Conservation (phyloP, 2,797 vertebrate species). For the Pseudopleuronectes americanus region DNA sequence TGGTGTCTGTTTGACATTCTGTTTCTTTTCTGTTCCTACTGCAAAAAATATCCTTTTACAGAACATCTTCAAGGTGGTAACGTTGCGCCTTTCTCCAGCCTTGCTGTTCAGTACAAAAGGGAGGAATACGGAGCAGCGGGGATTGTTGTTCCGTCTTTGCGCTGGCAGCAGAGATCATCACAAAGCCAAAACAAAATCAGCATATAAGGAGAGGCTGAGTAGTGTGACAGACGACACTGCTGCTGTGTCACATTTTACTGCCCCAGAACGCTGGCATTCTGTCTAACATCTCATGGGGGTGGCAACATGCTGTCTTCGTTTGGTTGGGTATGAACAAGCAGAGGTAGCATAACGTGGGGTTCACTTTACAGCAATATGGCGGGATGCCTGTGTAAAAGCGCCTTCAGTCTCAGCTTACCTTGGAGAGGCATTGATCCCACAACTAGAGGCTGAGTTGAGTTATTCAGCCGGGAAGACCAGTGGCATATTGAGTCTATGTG, state of each 20-base stretch:
- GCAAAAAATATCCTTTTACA: conserved; percentile 38
- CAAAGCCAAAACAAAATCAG: no score
- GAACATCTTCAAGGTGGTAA: neutral
- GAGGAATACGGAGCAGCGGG: no score
- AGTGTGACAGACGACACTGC: neutral
- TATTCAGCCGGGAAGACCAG: conserved; percentile 53
- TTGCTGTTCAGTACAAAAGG: neutral
- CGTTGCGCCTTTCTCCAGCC: neutral
- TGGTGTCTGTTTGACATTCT: conserved; percentile 23
- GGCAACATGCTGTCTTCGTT: neutral
- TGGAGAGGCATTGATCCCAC: neutral
- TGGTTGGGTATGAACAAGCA: neutral
- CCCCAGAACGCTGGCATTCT: neutral
- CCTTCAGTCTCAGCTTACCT: conserved; percentile 32
- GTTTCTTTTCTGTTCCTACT: conserved; percentile 26
- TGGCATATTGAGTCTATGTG: conserved; percentile 53
- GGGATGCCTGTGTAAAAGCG: neutral
- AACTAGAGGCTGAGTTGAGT: conserved; percentile 51
- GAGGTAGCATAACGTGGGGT: neutral
- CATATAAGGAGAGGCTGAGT: no score
- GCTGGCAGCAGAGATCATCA: no score
- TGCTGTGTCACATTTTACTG: neutral
- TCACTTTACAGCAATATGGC: neutral
- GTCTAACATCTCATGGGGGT: neutral
- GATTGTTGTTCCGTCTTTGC: no score